Conservation (phyloP, 1,140 invertebrate genomes). For the Calosoma granatense region DNA sequence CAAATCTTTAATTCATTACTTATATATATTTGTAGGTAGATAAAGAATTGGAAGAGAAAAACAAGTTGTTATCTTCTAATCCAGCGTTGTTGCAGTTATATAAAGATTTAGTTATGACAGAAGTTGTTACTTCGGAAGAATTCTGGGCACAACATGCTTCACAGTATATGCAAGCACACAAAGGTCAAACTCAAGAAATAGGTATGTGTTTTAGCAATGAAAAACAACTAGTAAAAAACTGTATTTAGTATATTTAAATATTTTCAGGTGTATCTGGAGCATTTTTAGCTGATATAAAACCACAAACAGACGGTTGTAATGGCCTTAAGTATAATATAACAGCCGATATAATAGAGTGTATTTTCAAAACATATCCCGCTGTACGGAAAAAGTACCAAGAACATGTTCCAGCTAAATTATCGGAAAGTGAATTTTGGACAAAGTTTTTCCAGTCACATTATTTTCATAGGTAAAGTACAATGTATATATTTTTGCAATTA, state of each 20-base stretch:
- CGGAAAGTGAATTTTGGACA: slow-evolving; percentile 97
- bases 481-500: neutral
- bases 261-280: slow-evolving; percentile 68
- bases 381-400: slow-evolving; percentile 95
- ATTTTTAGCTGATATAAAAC: slow-evolving; percentile 89
- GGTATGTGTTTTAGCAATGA: slow-evolving; percentile 53
- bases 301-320: slow-evolving; percentile 94
- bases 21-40: slow-evolving; percentile 46
- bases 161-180: slow-evolving; percentile 63
- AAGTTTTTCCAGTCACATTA: slow-evolving; percentile 99
- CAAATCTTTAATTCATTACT: neutral
- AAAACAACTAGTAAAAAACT: slow-evolving; percentile 28
- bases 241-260: slow-evolving; percentile 17
- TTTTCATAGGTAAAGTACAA: slow-evolving; percentile 88
- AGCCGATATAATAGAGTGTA: slow-evolving; percentile 91
- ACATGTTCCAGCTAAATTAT: slow-evolving; percentile 90
- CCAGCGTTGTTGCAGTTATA: slow-evolving; percentile 75
- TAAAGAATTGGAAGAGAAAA: slow-evolving; percentile 86
- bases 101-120: slow-evolving; percentile 87
- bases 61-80: slow-evolving; percentile 71
- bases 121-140: slow-evolving; percentile 89
- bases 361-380: slow-evolving; percentile 98
- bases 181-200: slow-evolving; percentile 66
- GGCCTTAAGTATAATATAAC: slow-evolving; percentile 96
- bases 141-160: slow-evolving; percentile 88